These are phyloP conservation scores for Tetragnatha versicolor DNA, from an alignment of 1,140 invertebrate species.

Conservation along the genomic window DNA sequence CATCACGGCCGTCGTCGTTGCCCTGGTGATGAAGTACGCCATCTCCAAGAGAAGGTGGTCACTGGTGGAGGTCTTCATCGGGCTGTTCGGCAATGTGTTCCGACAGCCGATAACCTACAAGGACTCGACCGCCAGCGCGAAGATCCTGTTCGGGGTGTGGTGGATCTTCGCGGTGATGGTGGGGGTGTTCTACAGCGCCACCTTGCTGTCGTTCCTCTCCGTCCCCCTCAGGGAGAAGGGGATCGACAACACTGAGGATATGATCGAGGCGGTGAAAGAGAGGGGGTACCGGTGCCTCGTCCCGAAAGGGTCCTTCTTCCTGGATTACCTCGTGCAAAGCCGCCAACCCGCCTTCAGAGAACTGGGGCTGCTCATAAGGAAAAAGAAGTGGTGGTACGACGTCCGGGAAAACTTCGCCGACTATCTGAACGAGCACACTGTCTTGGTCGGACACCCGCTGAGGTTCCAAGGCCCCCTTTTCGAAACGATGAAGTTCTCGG, in stretches of 20 bases:
- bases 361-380: not conserved
- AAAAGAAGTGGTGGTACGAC: slow-evolving; percentile 14
- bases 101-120: not conserved
- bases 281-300: not conserved
- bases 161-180: not conserved
- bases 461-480: not conserved
- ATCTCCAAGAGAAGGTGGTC: not conserved
- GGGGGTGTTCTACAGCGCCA: slow-evolving; percentile 10
- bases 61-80: not conserved
- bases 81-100: not conserved
- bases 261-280: not conserved
- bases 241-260: not conserved
- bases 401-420: slow-evolving; percentile 1
- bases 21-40: not conserved
- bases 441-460: not conserved
- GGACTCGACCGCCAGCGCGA: not conserved
- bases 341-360: not conserved
- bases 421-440: not conserved
- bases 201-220: slow-evolving; percentile 13
- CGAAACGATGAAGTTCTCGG: not conserved
- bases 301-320: not conserved
- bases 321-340: not conserved
- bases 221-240: slow-evolving; percentile 8
- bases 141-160: not conserved
- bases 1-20: not conserved